A percentile compares a stretch with the other conserved stretches of the same genome.
phyloP scores from a whole-genome alignment of 2,888 invertebrate genomes.

The Drosophila eohydei region DNA sequence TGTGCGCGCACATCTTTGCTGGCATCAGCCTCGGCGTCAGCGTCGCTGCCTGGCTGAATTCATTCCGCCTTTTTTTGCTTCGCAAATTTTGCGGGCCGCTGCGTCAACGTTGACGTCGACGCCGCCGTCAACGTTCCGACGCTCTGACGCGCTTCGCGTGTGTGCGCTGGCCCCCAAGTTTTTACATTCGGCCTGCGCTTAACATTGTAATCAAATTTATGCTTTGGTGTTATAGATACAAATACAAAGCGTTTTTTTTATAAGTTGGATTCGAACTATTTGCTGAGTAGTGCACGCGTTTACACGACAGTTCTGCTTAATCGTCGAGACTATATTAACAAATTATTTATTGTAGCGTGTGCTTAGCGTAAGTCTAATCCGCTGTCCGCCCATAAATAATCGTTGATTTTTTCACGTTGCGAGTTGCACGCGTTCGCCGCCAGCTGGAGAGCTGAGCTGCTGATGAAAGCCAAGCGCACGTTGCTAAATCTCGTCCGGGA shows the following conservation, averaged over 20 bases:
- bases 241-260: slow-evolving; percentile 22
- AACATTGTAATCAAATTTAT: slow-evolving; percentile 62
- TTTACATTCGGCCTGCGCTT: slow-evolving; percentile 58
- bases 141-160: slow-evolving; percentile 61
- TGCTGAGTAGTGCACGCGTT: not conserved
- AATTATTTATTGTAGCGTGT: slow-evolving; percentile 10
- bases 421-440: slow-evolving; percentile 55
- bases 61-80: slow-evolving; percentile 48
- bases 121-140: slow-evolving; percentile 59
- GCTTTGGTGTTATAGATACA: slow-evolving; percentile 62
- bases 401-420: slow-evolving; percentile 45
- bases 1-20: slow-evolving; percentile 76
- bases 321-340: not conserved
- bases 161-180: slow-evolving; percentile 40
- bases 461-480: slow-evolving; percentile 68
- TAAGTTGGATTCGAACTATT: not conserved
- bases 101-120: slow-evolving; percentile 36
- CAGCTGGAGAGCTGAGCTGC: slow-evolving; percentile 35
- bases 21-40: slow-evolving; percentile 34
- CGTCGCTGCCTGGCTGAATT: slow-evolving; percentile 50
- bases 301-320: not conserved
- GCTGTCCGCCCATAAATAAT: slow-evolving; percentile 28
- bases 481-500: slow-evolving; percentile 84
- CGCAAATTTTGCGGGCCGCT: slow-evolving; percentile 66
- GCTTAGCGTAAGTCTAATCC: slow-evolving; percentile 16